A percentile compares a stretch with the other conserved stretches of the same genome.
These are phyloP conservation scores for Myiothlypis chrysogaster DNA, from an alignment of 2,797 vertebrate genomes.

Conservation along the genomic window DNA sequence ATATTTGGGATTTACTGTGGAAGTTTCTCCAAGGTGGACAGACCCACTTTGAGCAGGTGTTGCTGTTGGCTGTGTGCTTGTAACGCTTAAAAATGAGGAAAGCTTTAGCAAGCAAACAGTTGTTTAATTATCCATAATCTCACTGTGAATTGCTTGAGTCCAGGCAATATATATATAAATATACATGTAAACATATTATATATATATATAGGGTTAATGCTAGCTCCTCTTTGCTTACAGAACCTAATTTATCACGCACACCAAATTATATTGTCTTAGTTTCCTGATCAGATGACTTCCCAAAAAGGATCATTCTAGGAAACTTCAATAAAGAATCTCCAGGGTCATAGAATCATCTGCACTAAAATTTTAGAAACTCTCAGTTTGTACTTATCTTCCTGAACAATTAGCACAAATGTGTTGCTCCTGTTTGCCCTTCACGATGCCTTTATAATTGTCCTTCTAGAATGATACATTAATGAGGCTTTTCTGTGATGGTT, in stretches of 20 bases:
- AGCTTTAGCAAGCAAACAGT: background rate
- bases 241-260: background rate
- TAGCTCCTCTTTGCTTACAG: background rate
- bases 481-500: constrained; percentile 42
- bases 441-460: background rate
- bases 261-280: background rate
- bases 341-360: background rate
- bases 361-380: background rate
- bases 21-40: background rate
- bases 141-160: background rate
- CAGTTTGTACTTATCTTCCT: background rate
- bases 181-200: rapidly evolving
- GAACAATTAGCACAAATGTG: background rate
- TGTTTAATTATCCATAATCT: background rate
- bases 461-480: constrained; percentile 12
- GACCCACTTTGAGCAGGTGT: background rate
- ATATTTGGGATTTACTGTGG: background rate
- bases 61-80: background rate
- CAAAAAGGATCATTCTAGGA: background rate
- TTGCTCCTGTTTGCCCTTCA: background rate
- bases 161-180: background rate
- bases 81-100: background rate
- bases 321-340: background rate
- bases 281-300: background rate
- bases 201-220: rapidly evolving